A percentile compares a stretch with the other conserved stretches of the same genome.
Conservation (phyloP, 2,113 vertebrate species). For the Scomber colias region DNA sequence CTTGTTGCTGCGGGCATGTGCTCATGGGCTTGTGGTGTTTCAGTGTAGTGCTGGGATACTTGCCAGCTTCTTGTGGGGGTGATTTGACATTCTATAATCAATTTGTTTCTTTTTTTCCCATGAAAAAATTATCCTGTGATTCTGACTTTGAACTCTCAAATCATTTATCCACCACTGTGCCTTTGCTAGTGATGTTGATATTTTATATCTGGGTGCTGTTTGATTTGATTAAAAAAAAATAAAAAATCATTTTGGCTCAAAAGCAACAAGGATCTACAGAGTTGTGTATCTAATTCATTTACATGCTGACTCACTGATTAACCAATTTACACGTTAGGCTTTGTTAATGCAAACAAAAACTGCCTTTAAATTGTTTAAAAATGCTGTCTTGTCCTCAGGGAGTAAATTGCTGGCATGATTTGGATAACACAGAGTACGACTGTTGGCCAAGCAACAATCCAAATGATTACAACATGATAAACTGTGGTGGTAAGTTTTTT, state of each 20-base stretch:
- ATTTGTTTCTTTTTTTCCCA: not conserved
- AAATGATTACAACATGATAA: conserved; percentile 84
- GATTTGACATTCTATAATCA: not conserved
- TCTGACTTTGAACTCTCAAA: not conserved
- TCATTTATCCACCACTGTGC: not conserved
- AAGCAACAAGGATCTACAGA: not conserved
- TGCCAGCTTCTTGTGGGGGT: not conserved
- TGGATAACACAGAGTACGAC: conserved; percentile 85
- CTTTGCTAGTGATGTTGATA: not conserved
- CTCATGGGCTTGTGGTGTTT: conserved; percentile 30
- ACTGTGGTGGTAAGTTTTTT: conserved; percentile 75
- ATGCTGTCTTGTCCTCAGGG: conserved; percentile 50
- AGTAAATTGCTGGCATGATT: conserved; percentile 82
- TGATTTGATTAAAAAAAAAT: not conserved
- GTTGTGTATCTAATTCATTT: conserved; percentile 2
- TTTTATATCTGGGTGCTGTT: not conserved
- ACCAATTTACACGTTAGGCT: not conserved
- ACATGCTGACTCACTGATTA: not conserved
- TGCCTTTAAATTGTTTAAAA: not conserved
- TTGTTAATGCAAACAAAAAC: not conserved
- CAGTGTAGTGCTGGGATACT: conserved; percentile 3
- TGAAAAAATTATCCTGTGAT: not conserved
- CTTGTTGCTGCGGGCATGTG: conserved; percentile 61
- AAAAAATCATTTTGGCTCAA: not conserved
- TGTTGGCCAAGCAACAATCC: conserved; percentile 83